phyloP scores from a whole-genome alignment of 64 coral and sea anemone species.

The Actinia equina region DNA sequence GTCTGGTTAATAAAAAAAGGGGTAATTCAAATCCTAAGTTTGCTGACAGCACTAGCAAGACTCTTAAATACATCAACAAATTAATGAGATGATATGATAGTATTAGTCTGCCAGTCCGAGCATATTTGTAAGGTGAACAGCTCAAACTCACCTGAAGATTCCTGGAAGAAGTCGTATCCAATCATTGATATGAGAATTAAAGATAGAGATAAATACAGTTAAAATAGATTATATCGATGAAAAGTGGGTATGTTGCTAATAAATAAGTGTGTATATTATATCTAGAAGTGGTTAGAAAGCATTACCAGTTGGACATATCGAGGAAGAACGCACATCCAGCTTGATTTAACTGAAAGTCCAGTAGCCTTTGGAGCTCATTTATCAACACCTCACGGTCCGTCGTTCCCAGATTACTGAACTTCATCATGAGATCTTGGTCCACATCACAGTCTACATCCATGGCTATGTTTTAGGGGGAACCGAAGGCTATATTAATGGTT shows the following conservation, averaged over 20 bases:
- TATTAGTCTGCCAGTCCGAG: not conserved
- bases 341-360: slow-evolving; percentile 96
- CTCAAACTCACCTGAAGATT: slow-evolving; percentile 51
- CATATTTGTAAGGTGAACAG: not conserved
- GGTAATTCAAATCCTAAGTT: not conserved
- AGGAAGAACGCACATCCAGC: slow-evolving; percentile 92
- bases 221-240: not conserved
- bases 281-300: not conserved
- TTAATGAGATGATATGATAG: not conserved
- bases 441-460: slow-evolving; percentile 97
- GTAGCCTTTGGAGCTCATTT: slow-evolving; percentile 73
- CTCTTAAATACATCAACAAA: not conserved
- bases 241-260: not conserved
- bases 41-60: not conserved
- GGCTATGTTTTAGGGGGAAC: slow-evolving; percentile 2
- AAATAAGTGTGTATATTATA: not conserved
- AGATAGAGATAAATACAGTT: not conserved
- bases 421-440: slow-evolving; percentile 90
- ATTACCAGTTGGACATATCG: slow-evolving; percentile 96
- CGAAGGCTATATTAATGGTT: slow-evolving; percentile 11
- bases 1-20: not conserved
- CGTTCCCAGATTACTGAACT: slow-evolving; percentile 86
- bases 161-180: not conserved
- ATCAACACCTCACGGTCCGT: slow-evolving; percentile 93
- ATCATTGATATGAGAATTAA: not conserved